Evolutionary conservation across 2,113 vertebrate species (phyloP), one percentile per base, ranked within the genome.

Genomic region (Hemibates koningsi): DNA sequence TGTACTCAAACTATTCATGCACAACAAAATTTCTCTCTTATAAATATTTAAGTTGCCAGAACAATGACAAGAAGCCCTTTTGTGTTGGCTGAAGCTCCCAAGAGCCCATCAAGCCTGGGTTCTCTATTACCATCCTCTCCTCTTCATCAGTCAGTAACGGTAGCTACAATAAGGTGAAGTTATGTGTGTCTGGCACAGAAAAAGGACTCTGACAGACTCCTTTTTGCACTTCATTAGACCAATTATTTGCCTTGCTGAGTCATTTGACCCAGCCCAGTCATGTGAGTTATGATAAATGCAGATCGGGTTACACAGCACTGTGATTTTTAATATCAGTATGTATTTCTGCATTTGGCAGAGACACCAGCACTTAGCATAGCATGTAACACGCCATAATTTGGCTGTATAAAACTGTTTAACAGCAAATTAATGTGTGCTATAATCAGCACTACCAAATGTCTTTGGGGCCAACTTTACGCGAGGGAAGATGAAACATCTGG

Each of bases 141-240:
- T 89, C 88, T 90, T 85, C 83, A 91, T 88, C 80, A 90, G 89
- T 66, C 89, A 84, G 85, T 50, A 73, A 87, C 41, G 82, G 84
- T 66, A 88, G 91, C 92, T 91, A 88, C 81, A 82, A 92, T 78
- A 73, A 78, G 34, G 85, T 81, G 85, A 90, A 86, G 87, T 92
- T 90, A 92, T 91, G 85, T 90, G 84, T 63, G 83, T 78, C 83
- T 91, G 34, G 68, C 85, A 82, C 71, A 88, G 88, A 57, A 92
- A 89, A 87, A 59, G 81, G 36, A 83, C 83, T 91, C 68, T 84
- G 92, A 91, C 90, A 91, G 86, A 90, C 90, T 93, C 80, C 84
- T 87, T 94, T 91, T 89, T 93, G 86, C 93, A 91, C 93, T 93
- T 95, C 93, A 94, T 95, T 95, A 94, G 86, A 89, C 88, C 91